Base-by-base conservation (phyloP, 92 coral and sea anemone genomes). In the Meandrina meandrites region DNA sequence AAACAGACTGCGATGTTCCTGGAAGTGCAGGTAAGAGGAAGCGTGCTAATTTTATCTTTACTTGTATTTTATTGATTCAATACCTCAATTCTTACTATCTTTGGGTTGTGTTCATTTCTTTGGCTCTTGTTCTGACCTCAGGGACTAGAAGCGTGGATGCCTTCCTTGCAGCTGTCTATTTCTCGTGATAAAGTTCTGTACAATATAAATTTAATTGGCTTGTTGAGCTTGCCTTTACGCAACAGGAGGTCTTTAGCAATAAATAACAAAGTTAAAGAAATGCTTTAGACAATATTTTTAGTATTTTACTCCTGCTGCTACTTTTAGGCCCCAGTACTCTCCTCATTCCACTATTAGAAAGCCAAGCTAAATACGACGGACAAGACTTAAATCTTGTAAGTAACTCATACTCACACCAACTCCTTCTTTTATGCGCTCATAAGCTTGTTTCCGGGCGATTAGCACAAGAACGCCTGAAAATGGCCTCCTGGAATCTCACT, bases 301-400 rank as follows among this genome's bases (percentile, higher is more conserved):
- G 36, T 40, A 57, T 73, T 74, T 35, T 53, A 72, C 54, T 50
- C 24, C 68, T 77, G 64, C 81, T 73, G 27, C 64, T 53, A 35
- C 80, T 75, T 84, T 28, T 58, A 84, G 88, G 88, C 57, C 58
- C 74, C 36, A 27, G 88, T 40, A 57, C 81, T 35, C 56, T 57
- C 17, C 88, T 75, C 60, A 28, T 58, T 76, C 74, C 88, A 58
- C 75, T 76, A 22, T 28, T 57, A 75, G 70, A 75, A 84, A 75
- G 74, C 48, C 74, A 48, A 64, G 72, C 57, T 73, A 40, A 75
- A 10, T n/a, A 27, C 80, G 37, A 84, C 66, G 88, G 81, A 84
- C 88, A 75, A 84, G 88, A 62, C 73, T 37, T 36, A 84, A 84
- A 75, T 75, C 36, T 84, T 75, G 81, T 84, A 75, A 76, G 81